These are phyloP conservation scores for Drosophila borealis DNA, from an alignment of 2,888 invertebrate species.

Conservation along the genomic window DNA sequence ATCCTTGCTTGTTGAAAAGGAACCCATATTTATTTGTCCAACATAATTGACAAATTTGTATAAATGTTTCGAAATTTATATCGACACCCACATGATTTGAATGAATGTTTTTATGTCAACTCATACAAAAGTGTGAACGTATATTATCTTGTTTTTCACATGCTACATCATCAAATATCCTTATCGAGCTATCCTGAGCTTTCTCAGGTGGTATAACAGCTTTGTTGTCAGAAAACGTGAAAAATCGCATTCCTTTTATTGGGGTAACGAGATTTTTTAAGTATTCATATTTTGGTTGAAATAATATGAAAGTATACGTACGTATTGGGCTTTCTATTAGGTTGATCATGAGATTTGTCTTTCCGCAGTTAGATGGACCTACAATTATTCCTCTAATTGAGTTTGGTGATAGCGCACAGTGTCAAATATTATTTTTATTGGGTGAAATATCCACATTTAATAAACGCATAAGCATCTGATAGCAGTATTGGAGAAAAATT, in stretches of 20 bases:
- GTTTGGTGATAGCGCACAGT: neutral
- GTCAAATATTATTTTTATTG: neutral
- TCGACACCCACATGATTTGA: conserved; percentile 30
- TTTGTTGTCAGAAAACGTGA: too few species aligned
- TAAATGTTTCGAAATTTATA: conserved; percentile 22
- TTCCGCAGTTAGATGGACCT: conserved; percentile 19
- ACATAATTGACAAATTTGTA: conserved; percentile 27
- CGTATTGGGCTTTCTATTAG: conserved; percentile 72
- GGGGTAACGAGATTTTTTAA: neutral
- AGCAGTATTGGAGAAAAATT: too few species aligned
- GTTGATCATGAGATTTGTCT: conserved; percentile 68
- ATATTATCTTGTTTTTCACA: too few species aligned
- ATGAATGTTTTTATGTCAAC: too few species aligned
- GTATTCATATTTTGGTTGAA: conserved; percentile 57
- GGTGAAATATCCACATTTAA: neutral
- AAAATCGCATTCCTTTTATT: conserved; percentile 2
- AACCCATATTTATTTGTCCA: conserved; percentile 60
- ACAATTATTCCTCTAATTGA: conserved; percentile 5
- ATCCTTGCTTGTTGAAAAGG: conserved; percentile 72
- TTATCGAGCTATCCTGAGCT: too few species aligned
- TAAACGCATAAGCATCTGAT: too few species aligned
- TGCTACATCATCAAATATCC: too few species aligned
- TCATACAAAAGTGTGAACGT: too few species aligned
- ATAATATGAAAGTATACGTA: conserved; percentile 64
- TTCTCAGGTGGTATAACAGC: too few species aligned